phyloP scores from a whole-genome alignment of 2,888 invertebrate genomes.

The Mesochorus sp. region DNA sequence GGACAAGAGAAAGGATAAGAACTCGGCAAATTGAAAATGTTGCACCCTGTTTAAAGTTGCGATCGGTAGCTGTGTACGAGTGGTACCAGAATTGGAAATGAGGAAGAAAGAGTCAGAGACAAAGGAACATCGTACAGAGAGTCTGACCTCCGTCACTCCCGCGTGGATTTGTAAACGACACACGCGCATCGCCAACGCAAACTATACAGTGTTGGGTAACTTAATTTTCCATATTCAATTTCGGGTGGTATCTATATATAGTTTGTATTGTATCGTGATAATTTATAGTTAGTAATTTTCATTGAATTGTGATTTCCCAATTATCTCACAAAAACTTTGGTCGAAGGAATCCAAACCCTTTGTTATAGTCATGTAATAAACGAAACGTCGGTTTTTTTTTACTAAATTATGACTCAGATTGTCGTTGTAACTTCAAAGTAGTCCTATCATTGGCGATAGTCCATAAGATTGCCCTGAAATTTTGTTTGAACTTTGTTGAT shows the following conservation, averaged over 20 bases:
- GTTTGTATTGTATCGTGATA: slow-evolving; percentile 13
- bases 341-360: no score
- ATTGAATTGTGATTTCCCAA: neutral
- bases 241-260: no score
- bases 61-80: slow-evolving; percentile 60
- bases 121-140: slow-evolving; percentile 35
- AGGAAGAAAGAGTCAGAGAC: slow-evolving; percentile 58
- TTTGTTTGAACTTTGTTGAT: no score
- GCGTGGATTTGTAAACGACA: slow-evolving; percentile 16
- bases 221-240: slow-evolving; percentile 44
- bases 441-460: no score
- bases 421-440: no score
- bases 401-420: no score
- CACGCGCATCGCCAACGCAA: slow-evolving; percentile 1
- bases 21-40: slow-evolving; percentile 70
- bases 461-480: no score
- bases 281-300: slow-evolving; percentile 9
- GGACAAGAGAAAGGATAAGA: slow-evolving; percentile 53
- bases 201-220: slow-evolving; percentile 25
- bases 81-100: slow-evolving; percentile 8
- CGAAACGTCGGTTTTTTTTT: no score
- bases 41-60: slow-evolving; percentile 65
- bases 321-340: no score
- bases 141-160: slow-evolving; percentile 23
- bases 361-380: no score